These are phyloP conservation scores for Yponomeuta plumbellus DNA, from an alignment of 2,888 invertebrate genomes.

Conservation along the genomic window DNA sequence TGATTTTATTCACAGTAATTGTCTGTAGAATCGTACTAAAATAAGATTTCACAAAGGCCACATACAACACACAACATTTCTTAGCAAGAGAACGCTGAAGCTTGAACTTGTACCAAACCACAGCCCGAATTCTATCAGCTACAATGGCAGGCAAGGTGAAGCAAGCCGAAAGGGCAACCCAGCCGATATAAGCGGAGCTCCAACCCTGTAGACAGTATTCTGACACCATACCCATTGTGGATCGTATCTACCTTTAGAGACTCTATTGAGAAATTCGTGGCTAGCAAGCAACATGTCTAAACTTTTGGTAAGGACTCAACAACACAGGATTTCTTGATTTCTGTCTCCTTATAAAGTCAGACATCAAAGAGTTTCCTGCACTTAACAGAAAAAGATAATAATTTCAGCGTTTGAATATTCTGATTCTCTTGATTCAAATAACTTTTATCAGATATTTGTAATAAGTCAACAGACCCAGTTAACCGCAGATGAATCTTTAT, in stretches of 20 bases:
- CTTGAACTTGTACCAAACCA: neutral
- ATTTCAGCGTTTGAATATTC: too few relatives aligned
- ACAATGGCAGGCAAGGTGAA: constrained; percentile 65
- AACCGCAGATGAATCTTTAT: too few relatives aligned
- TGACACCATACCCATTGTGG: constrained; percentile 27
- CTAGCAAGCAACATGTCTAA: constrained; percentile 1
- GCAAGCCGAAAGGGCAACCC: constrained; percentile 68
- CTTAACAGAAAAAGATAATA: too few relatives aligned
- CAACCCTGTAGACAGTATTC: constrained; percentile 59
- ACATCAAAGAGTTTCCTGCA: too few relatives aligned
- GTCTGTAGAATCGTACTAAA: too few relatives aligned
- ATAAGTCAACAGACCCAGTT: too few relatives aligned
- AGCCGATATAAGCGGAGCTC: constrained; percentile 44
- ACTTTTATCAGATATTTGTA: too few relatives aligned
- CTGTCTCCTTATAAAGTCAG: too few relatives aligned
- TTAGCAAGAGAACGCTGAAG: neutral
- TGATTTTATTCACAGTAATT: too few relatives aligned
- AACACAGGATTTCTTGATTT: too few relatives aligned
- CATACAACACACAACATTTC: neutral
- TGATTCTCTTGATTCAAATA: too few relatives aligned
- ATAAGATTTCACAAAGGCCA: too few relatives aligned
- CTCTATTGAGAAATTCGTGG: neutral
- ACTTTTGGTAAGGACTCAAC: constrained; percentile 9
- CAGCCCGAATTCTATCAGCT: neutral
- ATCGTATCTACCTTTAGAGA: neutral